Evolutionary conservation across 1,140 invertebrate genomes (phyloP).

Genomic region (Steinernema khuongi): DNA sequence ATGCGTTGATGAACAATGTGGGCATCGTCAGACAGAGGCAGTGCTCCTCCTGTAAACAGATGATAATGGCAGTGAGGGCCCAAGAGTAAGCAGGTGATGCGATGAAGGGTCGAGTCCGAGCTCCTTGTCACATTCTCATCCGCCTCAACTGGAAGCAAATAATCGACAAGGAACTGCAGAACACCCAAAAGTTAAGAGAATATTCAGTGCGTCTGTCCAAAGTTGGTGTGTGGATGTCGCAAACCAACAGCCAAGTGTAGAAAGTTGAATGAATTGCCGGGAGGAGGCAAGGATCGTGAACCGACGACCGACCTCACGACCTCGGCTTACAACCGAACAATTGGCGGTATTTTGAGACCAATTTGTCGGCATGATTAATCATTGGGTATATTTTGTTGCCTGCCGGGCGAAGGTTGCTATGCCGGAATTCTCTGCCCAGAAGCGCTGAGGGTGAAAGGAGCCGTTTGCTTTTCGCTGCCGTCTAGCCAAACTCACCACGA

Average conservation of each 20-base stretch:
- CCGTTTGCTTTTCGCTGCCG: too few relatives aligned
- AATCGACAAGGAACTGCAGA: too few relatives aligned
- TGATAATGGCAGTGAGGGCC: background rate
- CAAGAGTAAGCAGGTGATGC: background rate
- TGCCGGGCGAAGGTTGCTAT: too few relatives aligned
- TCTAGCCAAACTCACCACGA: too few relatives aligned
- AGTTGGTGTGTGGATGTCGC: too few relatives aligned
- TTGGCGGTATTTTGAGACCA: background rate
- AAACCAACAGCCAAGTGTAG: too few relatives aligned
- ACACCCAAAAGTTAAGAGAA: too few relatives aligned
- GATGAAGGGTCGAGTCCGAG: background rate
- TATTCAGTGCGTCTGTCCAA: too few relatives aligned
- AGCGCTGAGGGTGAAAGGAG: too few relatives aligned
- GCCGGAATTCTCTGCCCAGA: too few relatives aligned
- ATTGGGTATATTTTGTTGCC: constrained; percentile 7
- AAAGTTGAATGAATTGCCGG: background rate
- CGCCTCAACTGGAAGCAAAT: background rate
- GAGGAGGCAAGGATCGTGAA: background rate
- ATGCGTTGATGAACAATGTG: background rate
- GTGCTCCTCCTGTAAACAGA: background rate
- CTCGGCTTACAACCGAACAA: background rate
- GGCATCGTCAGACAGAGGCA: background rate
- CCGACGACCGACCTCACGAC: background rate
- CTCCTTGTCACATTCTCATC: background rate
- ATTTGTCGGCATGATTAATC: constrained; percentile 13